Conservation (phyloP, 2,797 vertebrate species). For the Eupleurogrammus muticus region DNA sequence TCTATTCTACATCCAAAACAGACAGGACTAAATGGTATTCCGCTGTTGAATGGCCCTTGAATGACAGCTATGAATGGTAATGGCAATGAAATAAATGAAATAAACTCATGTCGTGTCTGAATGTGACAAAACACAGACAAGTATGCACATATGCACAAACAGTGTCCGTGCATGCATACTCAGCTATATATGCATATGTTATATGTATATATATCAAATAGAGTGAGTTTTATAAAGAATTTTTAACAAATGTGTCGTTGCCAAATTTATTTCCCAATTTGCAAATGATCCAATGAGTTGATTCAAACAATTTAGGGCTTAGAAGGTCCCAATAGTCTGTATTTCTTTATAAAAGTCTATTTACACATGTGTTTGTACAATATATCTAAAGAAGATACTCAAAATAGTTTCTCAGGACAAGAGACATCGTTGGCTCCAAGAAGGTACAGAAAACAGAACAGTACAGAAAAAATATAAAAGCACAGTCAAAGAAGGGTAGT, state of each 20-base stretch:
- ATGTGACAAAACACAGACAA: conserved; percentile 77
- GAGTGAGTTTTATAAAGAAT: conserved; percentile 88
- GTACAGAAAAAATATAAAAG: conserved; percentile 25
- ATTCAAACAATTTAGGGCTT: conserved; percentile 66
- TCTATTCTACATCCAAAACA: conserved; percentile 84
- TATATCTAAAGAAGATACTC: conserved; percentile 84
- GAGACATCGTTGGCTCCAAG: conserved; percentile 60
- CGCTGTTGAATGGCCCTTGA: conserved; percentile 80
- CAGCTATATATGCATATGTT: conserved; percentile 81
- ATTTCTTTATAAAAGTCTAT: conserved; percentile 86
- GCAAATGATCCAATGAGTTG: conserved; percentile 54
- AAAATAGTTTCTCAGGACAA: conserved; percentile 41
- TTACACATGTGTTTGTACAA: conserved; percentile 75
- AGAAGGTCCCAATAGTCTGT: conserved; percentile 68
- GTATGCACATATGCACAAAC: conserved; percentile 73
- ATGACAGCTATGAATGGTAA: conserved; percentile 66
- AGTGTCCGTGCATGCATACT: conserved; percentile 74
- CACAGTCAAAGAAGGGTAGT: conserved; percentile 24
- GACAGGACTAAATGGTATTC: conserved; percentile 81
- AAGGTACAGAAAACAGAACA: conserved; percentile 21
- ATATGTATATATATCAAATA: conserved; percentile 86
- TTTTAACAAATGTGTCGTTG: conserved; percentile 57
- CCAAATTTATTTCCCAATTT: conserved; percentile 73
- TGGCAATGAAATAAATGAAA: conserved; percentile 59
- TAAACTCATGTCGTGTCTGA: conserved; percentile 61